phyloP scores from a whole-genome alignment of 2,113 vertebrate species.

The Pituophis catenifer region DNA sequence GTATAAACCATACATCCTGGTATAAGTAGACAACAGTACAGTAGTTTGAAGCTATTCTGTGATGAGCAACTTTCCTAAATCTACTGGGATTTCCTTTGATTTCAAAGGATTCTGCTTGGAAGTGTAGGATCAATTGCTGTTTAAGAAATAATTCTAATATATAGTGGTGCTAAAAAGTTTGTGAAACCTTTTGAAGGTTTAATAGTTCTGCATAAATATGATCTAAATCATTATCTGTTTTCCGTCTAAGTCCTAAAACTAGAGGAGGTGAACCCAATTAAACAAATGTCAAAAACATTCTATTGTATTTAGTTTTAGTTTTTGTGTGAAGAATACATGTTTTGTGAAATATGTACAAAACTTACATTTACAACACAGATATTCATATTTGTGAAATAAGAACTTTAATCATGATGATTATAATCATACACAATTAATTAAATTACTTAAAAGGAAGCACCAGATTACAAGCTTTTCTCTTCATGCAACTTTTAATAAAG shows the following conservation, averaged over 20 bases:
- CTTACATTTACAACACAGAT: too few relatives aligned
- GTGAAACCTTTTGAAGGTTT: neutral
- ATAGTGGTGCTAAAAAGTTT: neutral
- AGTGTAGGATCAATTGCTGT: neutral
- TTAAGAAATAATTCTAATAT: slow-evolving; percentile 32
- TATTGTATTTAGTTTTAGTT: neutral
- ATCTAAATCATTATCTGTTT: neutral
- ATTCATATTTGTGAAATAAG: neutral
- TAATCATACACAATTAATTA: slow-evolving; percentile 6
- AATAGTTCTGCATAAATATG: neutral
- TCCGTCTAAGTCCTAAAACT: neutral
- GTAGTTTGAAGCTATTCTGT: neutral
- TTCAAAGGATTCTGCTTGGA: neutral
- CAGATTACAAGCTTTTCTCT: slow-evolving; percentile 52
- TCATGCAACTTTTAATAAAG: slow-evolving; percentile 41
- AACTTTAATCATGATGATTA: neutral
- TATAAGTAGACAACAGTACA: neutral
- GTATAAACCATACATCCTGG: slow-evolving; percentile 29
- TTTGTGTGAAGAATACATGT: neutral
- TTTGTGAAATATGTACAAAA: neutral
- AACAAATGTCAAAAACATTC: neutral
- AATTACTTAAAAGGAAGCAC: slow-evolving; percentile 15
- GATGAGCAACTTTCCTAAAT: slow-evolving; percentile 1
- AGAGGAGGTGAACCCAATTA: neutral
- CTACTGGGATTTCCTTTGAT: neutral